Conservation (phyloP, 2,113 vertebrate genomes). For the Vicugna pacos region DNA sequence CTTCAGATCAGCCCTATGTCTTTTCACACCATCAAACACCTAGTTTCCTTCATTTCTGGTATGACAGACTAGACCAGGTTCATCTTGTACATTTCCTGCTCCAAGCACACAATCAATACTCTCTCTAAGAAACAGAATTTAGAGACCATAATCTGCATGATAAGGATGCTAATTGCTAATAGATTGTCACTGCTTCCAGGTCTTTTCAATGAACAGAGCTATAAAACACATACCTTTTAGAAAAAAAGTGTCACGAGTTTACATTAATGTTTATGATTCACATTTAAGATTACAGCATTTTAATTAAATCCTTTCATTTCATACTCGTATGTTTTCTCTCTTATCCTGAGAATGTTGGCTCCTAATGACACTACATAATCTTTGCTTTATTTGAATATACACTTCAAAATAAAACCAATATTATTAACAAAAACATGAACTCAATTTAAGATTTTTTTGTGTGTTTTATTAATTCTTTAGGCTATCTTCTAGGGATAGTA, state of each 20-base stretch:
- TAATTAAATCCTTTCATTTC: neutral
- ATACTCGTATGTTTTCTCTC: neutral
- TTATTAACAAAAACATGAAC: slow-evolving; percentile 37
- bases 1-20: neutral
- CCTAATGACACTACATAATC: slow-evolving; percentile 13
- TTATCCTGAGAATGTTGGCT: slow-evolving; percentile 10
- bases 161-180: neutral
- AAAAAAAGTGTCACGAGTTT: neutral
- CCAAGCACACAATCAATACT: neutral
- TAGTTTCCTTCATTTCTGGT: neutral
- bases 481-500: neutral
- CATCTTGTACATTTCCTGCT: neutral
- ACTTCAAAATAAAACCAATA: slow-evolving; percentile 39
- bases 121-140: neutral
- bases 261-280: neutral
- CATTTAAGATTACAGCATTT: neutral
- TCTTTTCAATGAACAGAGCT: neutral
- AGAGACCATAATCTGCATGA: neutral
- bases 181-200: neutral
- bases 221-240: neutral
- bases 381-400: slow-evolving; percentile 27
- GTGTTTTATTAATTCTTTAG: neutral
- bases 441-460: neutral
- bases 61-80: neutral
- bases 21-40: neutral